Evolutionary conservation across 2,888 invertebrate genomes (phyloP).

Genomic region (Hypomecis punctinalis): DNA sequence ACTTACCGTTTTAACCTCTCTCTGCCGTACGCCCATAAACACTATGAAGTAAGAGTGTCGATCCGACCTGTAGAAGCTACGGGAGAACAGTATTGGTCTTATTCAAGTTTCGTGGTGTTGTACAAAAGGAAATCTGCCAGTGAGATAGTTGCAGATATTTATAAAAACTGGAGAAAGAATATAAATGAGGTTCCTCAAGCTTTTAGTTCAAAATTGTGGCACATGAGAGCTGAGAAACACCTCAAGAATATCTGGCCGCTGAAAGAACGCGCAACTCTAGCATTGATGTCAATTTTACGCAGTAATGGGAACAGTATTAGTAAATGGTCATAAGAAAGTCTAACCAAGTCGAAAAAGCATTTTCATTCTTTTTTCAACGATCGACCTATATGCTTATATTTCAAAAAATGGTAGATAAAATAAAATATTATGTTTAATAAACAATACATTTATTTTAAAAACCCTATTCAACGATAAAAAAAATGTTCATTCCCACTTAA

Average conservation of each 20-base stretch:
- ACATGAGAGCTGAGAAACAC: neutral
- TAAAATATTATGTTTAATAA: too few relatives aligned
- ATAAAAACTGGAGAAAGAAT: conserved; percentile 91
- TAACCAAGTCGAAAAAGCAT: too few relatives aligned
- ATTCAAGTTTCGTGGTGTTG: conserved; percentile 85
- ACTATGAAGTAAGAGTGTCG: conserved; percentile 89
- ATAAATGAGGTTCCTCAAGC: conserved; percentile 89
- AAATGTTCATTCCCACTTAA: too few relatives aligned
- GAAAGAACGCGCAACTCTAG: neutral
- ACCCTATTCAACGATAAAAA: too few relatives aligned
- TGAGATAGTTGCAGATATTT: conserved; percentile 84
- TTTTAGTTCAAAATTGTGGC: conserved; percentile 88
- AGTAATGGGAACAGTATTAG: neutral
- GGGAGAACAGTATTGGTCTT: conserved; percentile 88
- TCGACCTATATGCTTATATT: too few relatives aligned
- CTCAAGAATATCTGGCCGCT: neutral
- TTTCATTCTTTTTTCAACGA: too few relatives aligned
- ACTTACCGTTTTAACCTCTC: conserved; percentile 75
- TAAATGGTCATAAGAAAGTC: neutral
- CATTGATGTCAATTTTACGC: neutral
- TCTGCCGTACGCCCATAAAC: conserved; percentile 87
- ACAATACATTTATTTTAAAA: too few relatives aligned
- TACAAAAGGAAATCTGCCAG: conserved; percentile 74
- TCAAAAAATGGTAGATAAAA: too few relatives aligned
- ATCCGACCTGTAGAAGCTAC: conserved; percentile 84